Evolutionary conservation across 2,888 invertebrate species (phyloP), one percentile per base, ranked within the genome.

Genomic region (Phymatocera aterrima): DNA sequence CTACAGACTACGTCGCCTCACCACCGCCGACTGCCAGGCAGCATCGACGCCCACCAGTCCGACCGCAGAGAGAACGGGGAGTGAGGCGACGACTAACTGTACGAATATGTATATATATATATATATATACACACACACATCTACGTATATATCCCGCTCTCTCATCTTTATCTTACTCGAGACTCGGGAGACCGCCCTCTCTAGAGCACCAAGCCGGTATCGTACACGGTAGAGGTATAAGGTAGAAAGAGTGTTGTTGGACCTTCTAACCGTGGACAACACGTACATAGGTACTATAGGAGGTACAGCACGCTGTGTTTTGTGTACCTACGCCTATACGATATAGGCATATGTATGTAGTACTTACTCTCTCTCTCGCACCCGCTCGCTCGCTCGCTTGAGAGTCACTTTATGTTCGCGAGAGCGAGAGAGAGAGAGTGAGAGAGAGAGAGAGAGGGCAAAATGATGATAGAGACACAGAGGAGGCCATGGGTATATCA

Each of bases 11-110:
- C 88, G 87, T 87, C 85, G 88, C 86, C 87, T 86, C 87, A 84
- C 85, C 87, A 85, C 85, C 87, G 87, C 88, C 88, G 88, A 87
- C 87, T 84, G 84, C 82, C 82, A 83, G 85, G 85, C 86, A 85
- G 86, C 87, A 85, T 88, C 85, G 84, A 87, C 88, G 88, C 88
- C 88, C 88, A 88, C 88, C 88, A 88, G 84, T 82, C 85, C 84
- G 83, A 43, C 57, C 77, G 34, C 61, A 43, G 61, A 64, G n/a
- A n/a, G 61, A 64, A 51, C 65, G 61, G 48, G 12, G 57, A 57
- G 83, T 24, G 70, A 72, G 70, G 43, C 24, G 43, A 34, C 18
- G 31, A 15, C 8, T 61, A 51, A 72, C 48, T 34, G 31, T 31
- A 43, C 40, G 43, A 68, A 43, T 68, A 24, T 68, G n/a, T 46